A percentile compares a stretch with the other conserved stretches of the same genome.
phyloP scores from a whole-genome alignment of 1,140 invertebrate species.

The Pachypsylla venusta region DNA sequence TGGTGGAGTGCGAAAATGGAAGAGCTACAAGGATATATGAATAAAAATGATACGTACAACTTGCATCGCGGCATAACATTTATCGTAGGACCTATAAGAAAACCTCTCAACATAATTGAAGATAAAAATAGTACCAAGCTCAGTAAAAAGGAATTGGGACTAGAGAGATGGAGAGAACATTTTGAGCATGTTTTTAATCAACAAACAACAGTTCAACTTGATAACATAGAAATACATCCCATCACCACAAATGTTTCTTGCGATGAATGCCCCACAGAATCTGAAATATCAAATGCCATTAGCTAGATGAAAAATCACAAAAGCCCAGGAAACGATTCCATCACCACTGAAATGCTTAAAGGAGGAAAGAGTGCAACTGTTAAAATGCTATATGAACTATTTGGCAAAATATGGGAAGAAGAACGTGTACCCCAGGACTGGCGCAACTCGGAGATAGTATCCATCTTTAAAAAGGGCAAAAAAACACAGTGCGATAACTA shows the following conservation, averaged over 20 bases:
- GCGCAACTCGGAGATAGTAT: constrained; percentile 19
- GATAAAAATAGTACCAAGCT: neutral
- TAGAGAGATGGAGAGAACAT: neutral
- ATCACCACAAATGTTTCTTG: neutral
- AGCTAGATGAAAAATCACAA: constrained; percentile 3
- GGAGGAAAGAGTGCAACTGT: neutral
- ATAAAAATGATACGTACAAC: neutral
- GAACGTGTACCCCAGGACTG: constrained; percentile 22
- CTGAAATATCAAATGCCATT: neutral
- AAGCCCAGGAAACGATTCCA: constrained; percentile 4
- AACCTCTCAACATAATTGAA: neutral
- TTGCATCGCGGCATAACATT: neutral
- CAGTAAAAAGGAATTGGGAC: neutral
- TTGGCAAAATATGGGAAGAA: constrained; percentile 9
- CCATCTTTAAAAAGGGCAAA: constrained; percentile 25
- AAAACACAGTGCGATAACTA: constrained; percentile 22
- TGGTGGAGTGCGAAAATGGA: neutral
- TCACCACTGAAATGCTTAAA: constrained; percentile 1
- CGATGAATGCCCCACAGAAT: neutral
- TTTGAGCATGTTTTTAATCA: neutral
- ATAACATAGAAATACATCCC: neutral
- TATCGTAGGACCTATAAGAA: neutral
- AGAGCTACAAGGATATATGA: neutral
- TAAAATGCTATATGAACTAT: neutral
- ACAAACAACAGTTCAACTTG: neutral